Evolutionary conservation across 1,140 invertebrate genomes (phyloP), one percentile per base, ranked within the genome.

Genomic region (Bombus sibiricus): DNA sequence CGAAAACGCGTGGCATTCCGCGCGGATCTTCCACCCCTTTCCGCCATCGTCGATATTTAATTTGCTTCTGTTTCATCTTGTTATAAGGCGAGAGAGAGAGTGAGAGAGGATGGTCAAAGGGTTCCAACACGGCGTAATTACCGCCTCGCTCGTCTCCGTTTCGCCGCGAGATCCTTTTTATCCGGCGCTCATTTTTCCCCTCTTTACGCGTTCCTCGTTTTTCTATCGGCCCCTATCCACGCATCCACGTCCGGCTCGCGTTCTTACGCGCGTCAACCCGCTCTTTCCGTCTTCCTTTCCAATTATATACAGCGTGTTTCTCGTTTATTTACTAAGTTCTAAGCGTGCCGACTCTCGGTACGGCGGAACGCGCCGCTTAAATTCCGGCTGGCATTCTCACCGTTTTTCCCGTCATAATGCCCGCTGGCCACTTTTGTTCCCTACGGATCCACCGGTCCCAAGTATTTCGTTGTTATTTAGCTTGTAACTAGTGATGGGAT

Each of bases 341-440:
- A 91, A 91, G 85, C 87, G 85, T 82, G 83, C 86, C 84, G 88
- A 72, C 86, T 75, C 76, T 66, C 82, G 72, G 53, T 76, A 71
- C 81, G 57, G 64, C 10, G 81, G 88, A 90, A 90, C 84, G 85
- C 82, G 73, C 72, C 75, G 81, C 85, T 73, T 77, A 79, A 88
- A 92, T 93, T 92, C 92, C 92, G 81, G 41, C 74, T 88, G 86
- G 75, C 90, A 92, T 92, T 92, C 91, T 87, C 86, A n/a, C 76
- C 47, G 92, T 92, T 93, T 92, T 92, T 93, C 92, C 86, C 88
- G 90, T 91, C 91, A 91, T 92, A 92, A 92, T 90, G 88, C 85
- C 90, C 64, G 37, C 32, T 34, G 83, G 84, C 86, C 86, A 90
- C 91, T 92, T 91, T 92, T 86, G 88, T 91, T 85, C 90, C 87